A percentile compares a stretch with the other conserved stretches of the same genome.
Evolutionary conservation across 37 sponge, comb jelly and placozoan species (phyloP).

Genomic region (Cliona cf. orientalis): DNA sequence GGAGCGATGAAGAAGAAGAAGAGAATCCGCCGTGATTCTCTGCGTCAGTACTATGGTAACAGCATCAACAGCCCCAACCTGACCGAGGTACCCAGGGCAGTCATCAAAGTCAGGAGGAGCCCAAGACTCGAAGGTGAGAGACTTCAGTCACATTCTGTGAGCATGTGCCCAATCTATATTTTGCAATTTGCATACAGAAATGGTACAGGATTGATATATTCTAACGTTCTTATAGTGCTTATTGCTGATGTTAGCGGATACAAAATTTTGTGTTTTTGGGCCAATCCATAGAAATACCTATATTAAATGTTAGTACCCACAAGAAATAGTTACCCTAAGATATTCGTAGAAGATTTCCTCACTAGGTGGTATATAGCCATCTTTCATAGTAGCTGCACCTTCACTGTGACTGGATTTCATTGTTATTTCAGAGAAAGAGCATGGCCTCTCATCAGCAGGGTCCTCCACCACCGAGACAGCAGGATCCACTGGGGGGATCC

Average conservation of each 20-base stretch:
- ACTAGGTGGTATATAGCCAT: too few relatives aligned
- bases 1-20: not conserved
- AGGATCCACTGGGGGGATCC: not conserved
- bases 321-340: too few relatives aligned
- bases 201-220: not conserved
- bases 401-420: too few relatives aligned
- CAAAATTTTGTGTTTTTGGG: too few relatives aligned
- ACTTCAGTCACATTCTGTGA: not conserved
- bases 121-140: slow-evolving; percentile 22
- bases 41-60: slow-evolving; percentile 30
- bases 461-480: not conserved
- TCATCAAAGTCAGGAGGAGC: slow-evolving; percentile 17
- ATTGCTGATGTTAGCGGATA: too few relatives aligned
- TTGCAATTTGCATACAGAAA: not conserved
- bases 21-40: slow-evolving; percentile 16
- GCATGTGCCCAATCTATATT: not conserved
- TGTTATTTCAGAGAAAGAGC: too few relatives aligned
- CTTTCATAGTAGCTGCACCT: too few relatives aligned
- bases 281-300: not conserved
- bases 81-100: not conserved
- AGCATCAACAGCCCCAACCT: slow-evolving; percentile 35
- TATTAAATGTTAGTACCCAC: not conserved
- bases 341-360: too few relatives aligned
- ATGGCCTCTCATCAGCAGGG: too few relatives aligned
- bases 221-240: not conserved